Conservation (phyloP, 1,140 invertebrate species). For the Triops cancriformis region DNA sequence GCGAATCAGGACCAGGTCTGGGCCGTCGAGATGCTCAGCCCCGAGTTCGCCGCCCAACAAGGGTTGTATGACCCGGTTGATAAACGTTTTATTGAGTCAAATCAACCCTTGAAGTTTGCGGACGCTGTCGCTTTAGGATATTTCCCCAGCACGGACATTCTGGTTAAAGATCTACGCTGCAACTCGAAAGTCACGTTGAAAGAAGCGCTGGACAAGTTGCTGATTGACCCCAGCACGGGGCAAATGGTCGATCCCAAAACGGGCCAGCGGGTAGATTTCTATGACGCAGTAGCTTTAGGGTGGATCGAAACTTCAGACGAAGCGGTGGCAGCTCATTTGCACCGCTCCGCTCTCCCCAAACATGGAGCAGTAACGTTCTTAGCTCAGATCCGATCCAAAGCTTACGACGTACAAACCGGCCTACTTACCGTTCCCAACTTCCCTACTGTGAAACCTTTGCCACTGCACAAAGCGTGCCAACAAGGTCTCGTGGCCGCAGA, state of each 20-base stretch:
- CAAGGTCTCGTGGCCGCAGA: slow-evolving; percentile 62
- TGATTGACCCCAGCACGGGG: slow-evolving; percentile 66
- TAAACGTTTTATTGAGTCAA: slow-evolving; percentile 62
- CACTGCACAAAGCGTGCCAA: slow-evolving; percentile 60
- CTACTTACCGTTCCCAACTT: slow-evolving; percentile 54
- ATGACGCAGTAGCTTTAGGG: slow-evolving; percentile 66
- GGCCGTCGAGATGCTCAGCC: slow-evolving; percentile 50
- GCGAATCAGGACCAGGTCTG: slow-evolving; percentile 33
- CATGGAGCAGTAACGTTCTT: slow-evolving; percentile 55
- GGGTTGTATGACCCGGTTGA: slow-evolving; percentile 64
- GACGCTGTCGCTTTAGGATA: slow-evolving; percentile 64
- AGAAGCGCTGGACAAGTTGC: slow-evolving; percentile 59
- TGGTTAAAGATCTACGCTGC: slow-evolving; percentile 64
- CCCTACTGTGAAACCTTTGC: slow-evolving; percentile 48
- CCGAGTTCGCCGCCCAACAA: slow-evolving; percentile 55
- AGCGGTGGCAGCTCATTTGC: slow-evolving; percentile 33
- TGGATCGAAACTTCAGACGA: slow-evolving; percentile 45
- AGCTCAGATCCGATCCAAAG: slow-evolving; percentile 31
- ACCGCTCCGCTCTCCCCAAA: slow-evolving; percentile 46
- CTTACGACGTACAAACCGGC: slow-evolving; percentile 51
- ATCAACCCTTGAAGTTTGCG: slow-evolving; percentile 61
- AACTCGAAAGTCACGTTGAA: slow-evolving; percentile 58
- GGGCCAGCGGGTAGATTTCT: slow-evolving; percentile 68
- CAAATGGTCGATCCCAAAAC: slow-evolving; percentile 73
- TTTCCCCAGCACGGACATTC: slow-evolving; percentile 62